Evolutionary conservation across 2,888 invertebrate species (phyloP), one percentile per base, ranked within the genome.

Genomic region (Limnephilus rhombicus): DNA sequence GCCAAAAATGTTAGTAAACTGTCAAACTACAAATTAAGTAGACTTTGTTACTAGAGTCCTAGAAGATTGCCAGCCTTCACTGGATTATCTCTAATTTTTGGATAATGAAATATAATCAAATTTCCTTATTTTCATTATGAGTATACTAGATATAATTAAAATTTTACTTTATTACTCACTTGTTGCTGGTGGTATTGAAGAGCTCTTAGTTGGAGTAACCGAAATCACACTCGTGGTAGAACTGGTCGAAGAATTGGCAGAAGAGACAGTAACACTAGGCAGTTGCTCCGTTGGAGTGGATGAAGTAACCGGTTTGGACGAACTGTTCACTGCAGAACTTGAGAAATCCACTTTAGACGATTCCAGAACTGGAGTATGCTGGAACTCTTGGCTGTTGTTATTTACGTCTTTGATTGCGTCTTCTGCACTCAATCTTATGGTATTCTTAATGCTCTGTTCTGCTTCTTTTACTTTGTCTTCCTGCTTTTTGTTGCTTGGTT

Each of bases 271-370:
- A 24, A 86, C 37, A 34, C 68, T 85, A 7, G 90, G 85, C 81
- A 90, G 89, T 45, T 80, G 93, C 82, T 94, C 93, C 18, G 94
- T 94, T 68, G 94, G 94, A 92, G 94, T 94, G 49, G 94, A 92
- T 85, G 93, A 90, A 90, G 92, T 90, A 85, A 90, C 94, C 92
- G 90, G 12, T 13, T 49, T n/a, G 7, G 91, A 85, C 82, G 80
- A 49, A 82, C 41, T 49, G 37, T 80, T 80, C 53, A 13, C 90
- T 24, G 37, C 45, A 41, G 80, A 41, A n/a, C n/a, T 41, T 4
- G 90, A 90, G 37, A 88, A 49, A 31, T 95, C 95, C 93, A 95
- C 94, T 91, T 96, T 95, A 7, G 96, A 96, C 1, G 96, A 95
- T 94, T 96, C 96, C 37, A 96, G 93, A 41, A 94, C 93, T 13